Percentiles rank a stretch among this genome's conserved stretches.
Evolutionary conservation across 2,888 invertebrate species (phyloP).

Genomic region (Agelastica alni): DNA sequence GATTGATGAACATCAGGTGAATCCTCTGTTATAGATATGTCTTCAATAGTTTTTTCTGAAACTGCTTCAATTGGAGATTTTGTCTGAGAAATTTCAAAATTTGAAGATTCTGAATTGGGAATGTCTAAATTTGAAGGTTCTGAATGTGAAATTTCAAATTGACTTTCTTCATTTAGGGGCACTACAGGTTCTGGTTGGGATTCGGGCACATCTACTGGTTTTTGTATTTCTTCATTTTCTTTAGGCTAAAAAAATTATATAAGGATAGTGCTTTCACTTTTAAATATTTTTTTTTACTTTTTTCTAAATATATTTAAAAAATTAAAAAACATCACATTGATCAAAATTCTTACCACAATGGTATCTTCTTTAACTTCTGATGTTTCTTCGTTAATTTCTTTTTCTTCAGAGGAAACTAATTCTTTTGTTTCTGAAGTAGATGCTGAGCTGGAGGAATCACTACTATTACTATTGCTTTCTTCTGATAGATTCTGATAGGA

Average conservation of each 20-base stretch:
- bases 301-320: too few species aligned
- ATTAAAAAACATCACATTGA: neutral
- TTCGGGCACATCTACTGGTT: conserved; percentile 48
- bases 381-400: conserved; percentile 58
- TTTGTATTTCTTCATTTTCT: conserved; percentile 43
- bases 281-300: too few species aligned
- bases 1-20: conserved; percentile 32
- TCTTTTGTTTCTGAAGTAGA: conserved; percentile 16
- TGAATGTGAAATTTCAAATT: conserved; percentile 1
- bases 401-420: conserved; percentile 48
- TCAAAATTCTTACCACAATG: conserved; percentile 11
- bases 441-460: conserved; percentile 19
- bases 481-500: conserved; percentile 18
- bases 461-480: conserved; percentile 22
- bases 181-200: neutral
- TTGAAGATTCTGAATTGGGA: neutral
- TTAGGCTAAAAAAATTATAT: conserved; percentile 14
- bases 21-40: conserved; percentile 14
- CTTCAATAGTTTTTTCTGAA: conserved; percentile 7
- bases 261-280: neutral
- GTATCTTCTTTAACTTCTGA: conserved; percentile 38
- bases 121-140: conserved; percentile 3
- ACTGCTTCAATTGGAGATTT: conserved; percentile 1
- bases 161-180: conserved; percentile 1
- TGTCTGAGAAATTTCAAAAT: neutral